Conservation (phyloP, 1,140 invertebrate genomes). For the Lethrus apterus region DNA sequence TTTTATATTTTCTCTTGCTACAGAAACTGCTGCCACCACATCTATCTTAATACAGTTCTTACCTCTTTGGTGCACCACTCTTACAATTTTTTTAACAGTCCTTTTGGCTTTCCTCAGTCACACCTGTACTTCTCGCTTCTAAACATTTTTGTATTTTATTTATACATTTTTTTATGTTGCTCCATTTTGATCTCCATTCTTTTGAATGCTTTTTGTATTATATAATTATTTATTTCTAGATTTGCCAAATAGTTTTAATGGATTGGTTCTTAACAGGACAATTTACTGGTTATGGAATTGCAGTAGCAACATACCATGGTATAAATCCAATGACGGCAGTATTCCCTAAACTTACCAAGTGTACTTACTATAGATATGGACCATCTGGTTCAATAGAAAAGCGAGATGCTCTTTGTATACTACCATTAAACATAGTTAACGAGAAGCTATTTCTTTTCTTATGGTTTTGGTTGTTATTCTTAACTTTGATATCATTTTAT, state of each 20-base stretch:
- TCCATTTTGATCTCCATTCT: background rate
- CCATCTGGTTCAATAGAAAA: constrained; percentile 52
- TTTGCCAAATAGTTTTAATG: constrained; percentile 56
- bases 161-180: background rate
- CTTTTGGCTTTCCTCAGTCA: too few species aligned
- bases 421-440: constrained; percentile 71
- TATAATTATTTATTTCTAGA: constrained; percentile 35
- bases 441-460: constrained; percentile 74
- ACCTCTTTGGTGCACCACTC: too few species aligned
- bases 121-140: background rate
- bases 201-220: background rate
- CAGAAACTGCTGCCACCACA: too few species aligned
- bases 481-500: constrained; percentile 54
- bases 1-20: too few species aligned
- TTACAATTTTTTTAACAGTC: too few species aligned
- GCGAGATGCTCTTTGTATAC: constrained; percentile 61
- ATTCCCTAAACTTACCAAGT: constrained; percentile 79
- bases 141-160: background rate
- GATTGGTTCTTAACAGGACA: constrained; percentile 68
- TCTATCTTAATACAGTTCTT: too few species aligned
- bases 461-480: constrained; percentile 73
- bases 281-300: constrained; percentile 62
- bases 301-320: constrained; percentile 44
- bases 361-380: constrained; percentile 58
- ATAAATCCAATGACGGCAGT: constrained; percentile 49